A percentile compares a stretch with the other conserved stretches of the same genome.
Evolutionary conservation across 2,888 invertebrate species (phyloP).

Genomic region (Cryptocephalus primarius): DNA sequence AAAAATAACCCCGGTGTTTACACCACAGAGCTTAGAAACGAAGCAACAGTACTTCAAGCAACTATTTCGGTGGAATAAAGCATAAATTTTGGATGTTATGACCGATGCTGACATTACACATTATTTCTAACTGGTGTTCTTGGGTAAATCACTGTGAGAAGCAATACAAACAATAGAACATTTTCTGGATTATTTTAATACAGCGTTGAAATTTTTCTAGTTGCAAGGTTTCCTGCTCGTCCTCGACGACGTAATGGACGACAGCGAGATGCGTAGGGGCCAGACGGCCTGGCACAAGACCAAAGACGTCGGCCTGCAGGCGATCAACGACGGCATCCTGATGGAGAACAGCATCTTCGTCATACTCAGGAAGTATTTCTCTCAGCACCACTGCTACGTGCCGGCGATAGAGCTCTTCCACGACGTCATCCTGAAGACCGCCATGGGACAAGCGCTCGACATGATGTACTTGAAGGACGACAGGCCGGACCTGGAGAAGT

Average conservation of each 20-base stretch:
- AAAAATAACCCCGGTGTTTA: no score
- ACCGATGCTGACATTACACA: no score
- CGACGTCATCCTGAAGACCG: slow-evolving; percentile 62
- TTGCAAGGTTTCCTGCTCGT: slow-evolving; percentile 81
- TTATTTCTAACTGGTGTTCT: no score
- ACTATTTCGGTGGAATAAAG: no score
- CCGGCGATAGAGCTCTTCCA: slow-evolving; percentile 74
- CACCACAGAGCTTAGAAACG: no score
- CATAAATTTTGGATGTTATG: no score
- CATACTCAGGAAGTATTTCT: slow-evolving; percentile 70
- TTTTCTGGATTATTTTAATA: no score
- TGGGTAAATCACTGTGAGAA: no score
- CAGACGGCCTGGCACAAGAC: slow-evolving; percentile 83
- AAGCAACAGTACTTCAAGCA: no score
- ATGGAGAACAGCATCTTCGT: slow-evolving; percentile 70
- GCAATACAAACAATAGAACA: no score
- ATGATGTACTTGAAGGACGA: slow-evolving; percentile 48
- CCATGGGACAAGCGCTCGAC: slow-evolving; percentile 77
- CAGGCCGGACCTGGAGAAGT: slow-evolving; percentile 54
- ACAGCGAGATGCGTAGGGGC: slow-evolving; percentile 70
- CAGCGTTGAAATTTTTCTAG: slow-evolving; percentile 42
- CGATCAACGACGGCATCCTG: slow-evolving; percentile 77
- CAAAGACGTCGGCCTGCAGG: slow-evolving; percentile 59
- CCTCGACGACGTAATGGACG: slow-evolving; percentile 87
- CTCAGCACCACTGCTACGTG: slow-evolving; percentile 62